Percentiles rank a stretch among this genome's conserved stretches.
These are phyloP conservation scores for Myopa testacea DNA, from an alignment of 2,888 invertebrate species.

Conservation along the genomic window DNA sequence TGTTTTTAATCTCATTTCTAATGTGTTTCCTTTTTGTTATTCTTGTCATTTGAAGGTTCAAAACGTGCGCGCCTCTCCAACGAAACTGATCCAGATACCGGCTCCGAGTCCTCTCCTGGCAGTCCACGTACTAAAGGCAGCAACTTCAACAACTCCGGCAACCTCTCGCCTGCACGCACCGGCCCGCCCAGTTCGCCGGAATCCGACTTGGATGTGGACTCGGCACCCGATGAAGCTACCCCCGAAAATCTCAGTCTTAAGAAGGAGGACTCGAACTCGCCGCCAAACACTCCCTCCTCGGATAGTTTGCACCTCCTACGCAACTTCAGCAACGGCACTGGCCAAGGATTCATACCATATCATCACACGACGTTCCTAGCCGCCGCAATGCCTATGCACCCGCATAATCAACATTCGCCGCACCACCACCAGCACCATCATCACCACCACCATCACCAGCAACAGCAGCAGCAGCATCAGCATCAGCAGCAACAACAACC, in stretches of 20 bases:
- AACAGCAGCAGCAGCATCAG: conserved; percentile 50
- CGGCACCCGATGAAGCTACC: conserved; percentile 71
- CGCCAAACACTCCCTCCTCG: conserved; percentile 66
- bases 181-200: conserved; percentile 69
- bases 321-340: conserved; percentile 61
- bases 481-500: conserved; percentile 49
- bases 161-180: conserved; percentile 66
- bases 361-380: conserved; percentile 67
- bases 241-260: conserved; percentile 88
- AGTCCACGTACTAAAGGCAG: conserved; percentile 63
- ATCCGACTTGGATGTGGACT: conserved; percentile 69
- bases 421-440: conserved; percentile 48
- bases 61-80: conserved; percentile 67
- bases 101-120: conserved; percentile 68
- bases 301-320: conserved; percentile 64
- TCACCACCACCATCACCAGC: conserved; percentile 55
- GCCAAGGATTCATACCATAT: conserved; percentile 69
- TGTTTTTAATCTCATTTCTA: not conserved
- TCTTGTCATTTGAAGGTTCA: conserved; percentile 57
- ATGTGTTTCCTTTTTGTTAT: conserved; percentile 7
- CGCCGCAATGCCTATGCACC: conserved; percentile 51
- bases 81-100: conserved; percentile 68
- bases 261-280: conserved; percentile 71
- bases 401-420: conserved; percentile 45
- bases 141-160: conserved; percentile 61